phyloP scores from a whole-genome alignment of 2,888 invertebrate genomes.

The Drosophila paranaensis region DNA sequence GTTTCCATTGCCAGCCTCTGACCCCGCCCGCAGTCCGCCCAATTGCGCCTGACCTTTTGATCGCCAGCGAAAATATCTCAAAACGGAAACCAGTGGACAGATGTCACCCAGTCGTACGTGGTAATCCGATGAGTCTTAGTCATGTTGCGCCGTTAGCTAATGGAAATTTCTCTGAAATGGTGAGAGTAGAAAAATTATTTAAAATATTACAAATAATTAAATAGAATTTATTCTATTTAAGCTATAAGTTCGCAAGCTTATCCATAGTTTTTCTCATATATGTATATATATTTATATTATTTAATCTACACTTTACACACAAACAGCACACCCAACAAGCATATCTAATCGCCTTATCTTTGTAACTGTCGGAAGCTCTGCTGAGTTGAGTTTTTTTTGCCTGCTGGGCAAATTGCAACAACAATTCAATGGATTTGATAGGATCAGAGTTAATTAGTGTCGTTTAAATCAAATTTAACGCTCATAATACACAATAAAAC shows the following conservation, averaged over 20 bases:
- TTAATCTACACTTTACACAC: not conserved
- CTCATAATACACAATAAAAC: slow-evolving; percentile 62
- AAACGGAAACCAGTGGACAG: slow-evolving; percentile 20
- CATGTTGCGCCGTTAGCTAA: not conserved
- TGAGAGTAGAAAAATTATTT: not conserved
- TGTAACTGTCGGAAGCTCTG: slow-evolving; percentile 46
- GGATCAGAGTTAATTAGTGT: slow-evolving; percentile 68
- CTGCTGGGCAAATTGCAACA: slow-evolving; percentile 40
- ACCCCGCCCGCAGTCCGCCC: not conserved
- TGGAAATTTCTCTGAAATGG: not conserved
- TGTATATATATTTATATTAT: not conserved
- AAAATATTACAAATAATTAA: not conserved
- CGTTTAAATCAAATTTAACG: slow-evolving; percentile 70
- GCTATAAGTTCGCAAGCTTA: too few species aligned
- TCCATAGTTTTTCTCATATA: not conserved
- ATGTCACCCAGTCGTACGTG: slow-evolving; percentile 11
- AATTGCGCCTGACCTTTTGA: slow-evolving; percentile 61
- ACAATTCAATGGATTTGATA: slow-evolving; percentile 53
- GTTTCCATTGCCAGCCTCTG: slow-evolving; percentile 45
- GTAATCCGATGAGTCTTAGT: slow-evolving; percentile 7
- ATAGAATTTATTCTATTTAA: not conserved
- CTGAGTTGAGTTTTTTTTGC: slow-evolving; percentile 30
- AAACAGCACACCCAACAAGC: slow-evolving; percentile 1
- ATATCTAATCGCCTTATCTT: slow-evolving; percentile 31
- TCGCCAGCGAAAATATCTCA: slow-evolving; percentile 14